Base-by-base conservation (phyloP, 2,797 vertebrate genomes). In the Sylvia borin region DNA sequence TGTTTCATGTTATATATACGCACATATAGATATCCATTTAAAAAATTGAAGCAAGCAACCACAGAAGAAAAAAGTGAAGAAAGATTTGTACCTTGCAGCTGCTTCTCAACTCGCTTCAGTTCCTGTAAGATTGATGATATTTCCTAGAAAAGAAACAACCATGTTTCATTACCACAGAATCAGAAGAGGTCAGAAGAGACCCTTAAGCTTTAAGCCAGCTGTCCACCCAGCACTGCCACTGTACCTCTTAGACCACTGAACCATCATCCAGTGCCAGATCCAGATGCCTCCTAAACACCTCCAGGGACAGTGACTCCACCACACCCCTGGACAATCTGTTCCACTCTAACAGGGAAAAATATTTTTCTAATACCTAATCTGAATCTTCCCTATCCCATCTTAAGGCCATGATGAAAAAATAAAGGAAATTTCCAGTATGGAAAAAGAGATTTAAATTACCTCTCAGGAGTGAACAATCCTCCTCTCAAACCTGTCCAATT, bases 101-200 rank as follows among this genome's bases (percentile, higher is more conserved):
- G 99, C 95, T 99, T 99, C 96, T 99, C 99, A 88, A 99, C 99
- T 97, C 98, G 98, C 96, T 99, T 99, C 75, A 99, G 96, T 95
- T 99, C 99, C 38, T 99, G 98, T 65, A 99, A 98, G 95, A 99
- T 99, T 32, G 99, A 99, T 50, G 99, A 99, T 96, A 99, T 99
- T 96, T 99, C 99, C 99, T 99, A 97, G 34, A 94, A 85, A 88
- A 70, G 70, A 97, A 97, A 43, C 25, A 95, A 66, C 36, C 14
- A 21, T 2, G 8, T 55, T 77, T 86, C 26, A 64, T 53, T 42
- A 71, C 32, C 21, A 50, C 1, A 64, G 32, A 54, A 42, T 16
- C 2, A 0, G n/a, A n/a, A 67, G n/a, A 66, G 42, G 14, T 26
- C 1, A 1, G 51, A 47, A 87, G 50, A 57, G 31, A 50, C 4